phyloP scores from a whole-genome alignment of 2,113 vertebrate species.

The Raphicerus campestris region DNA sequence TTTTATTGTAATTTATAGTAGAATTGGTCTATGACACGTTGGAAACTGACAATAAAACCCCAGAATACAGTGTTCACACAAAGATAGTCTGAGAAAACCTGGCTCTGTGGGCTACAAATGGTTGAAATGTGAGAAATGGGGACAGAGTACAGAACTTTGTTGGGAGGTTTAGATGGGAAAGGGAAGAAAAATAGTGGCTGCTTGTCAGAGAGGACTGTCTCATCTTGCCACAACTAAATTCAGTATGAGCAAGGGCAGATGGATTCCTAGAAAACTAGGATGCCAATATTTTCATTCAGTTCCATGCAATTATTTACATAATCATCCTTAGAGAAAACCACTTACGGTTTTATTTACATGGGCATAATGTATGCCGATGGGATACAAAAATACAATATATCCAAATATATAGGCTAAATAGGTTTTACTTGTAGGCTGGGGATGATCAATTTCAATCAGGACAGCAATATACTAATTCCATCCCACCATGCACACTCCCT shows the following conservation, averaged over 20 bases:
- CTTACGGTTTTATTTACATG: neutral
- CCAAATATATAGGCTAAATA: neutral
- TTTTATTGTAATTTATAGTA: neutral
- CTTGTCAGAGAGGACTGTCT: neutral
- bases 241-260: neutral
- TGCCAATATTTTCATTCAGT: conserved; percentile 21
- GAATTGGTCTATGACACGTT: neutral
- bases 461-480: conserved; percentile 4
- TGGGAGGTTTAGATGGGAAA: neutral
- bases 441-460: conserved; percentile 45
- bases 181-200: neutral
- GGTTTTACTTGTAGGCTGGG: conserved; percentile 28
- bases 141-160: neutral
- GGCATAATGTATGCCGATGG: conserved; percentile 1
- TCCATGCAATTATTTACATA: conserved; percentile 23
- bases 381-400: conserved; percentile 36
- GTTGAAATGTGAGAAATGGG: neutral
- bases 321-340: neutral
- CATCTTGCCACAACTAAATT: neutral
- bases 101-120: neutral
- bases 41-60: neutral
- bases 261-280: conserved; percentile 5
- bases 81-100: neutral
- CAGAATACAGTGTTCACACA: neutral
- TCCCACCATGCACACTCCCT: neutral